Conservation (phyloP, 2,113 vertebrate species). For the Tor tambroides region DNA sequence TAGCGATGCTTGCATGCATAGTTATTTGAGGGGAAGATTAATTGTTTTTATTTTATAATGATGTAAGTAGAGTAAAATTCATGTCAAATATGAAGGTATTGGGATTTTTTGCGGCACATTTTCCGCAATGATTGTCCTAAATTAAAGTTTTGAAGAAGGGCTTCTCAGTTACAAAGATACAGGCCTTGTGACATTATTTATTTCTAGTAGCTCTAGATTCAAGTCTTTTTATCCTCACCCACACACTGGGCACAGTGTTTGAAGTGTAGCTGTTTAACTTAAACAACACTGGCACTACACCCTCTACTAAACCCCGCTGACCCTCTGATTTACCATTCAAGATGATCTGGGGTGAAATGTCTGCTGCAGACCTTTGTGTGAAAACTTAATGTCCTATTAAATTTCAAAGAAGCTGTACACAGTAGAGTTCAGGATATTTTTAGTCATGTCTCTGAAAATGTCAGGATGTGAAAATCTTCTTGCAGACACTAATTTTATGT, state of each 20-base stretch:
- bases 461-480: neutral
- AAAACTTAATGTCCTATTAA: neutral
- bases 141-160: neutral
- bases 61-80: neutral
- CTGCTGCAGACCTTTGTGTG: slow-evolving; percentile 2
- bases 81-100: neutral
- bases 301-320: neutral
- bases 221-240: neutral
- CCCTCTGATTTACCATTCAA: neutral
- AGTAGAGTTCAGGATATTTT: neutral
- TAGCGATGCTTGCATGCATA: neutral
- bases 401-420: neutral
- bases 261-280: neutral
- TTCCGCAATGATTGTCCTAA: neutral
- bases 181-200: neutral
- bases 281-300: neutral
- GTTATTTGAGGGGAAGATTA: neutral
- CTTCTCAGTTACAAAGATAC: neutral
- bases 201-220: neutral
- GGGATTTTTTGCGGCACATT: neutral
- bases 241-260: neutral
- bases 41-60: neutral
- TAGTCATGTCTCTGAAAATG: neutral
- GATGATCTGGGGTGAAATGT: neutral
- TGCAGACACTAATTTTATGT: neutral